Base-by-base conservation (phyloP, 2,113 vertebrate genomes). In the Notothenia rossii region DNA sequence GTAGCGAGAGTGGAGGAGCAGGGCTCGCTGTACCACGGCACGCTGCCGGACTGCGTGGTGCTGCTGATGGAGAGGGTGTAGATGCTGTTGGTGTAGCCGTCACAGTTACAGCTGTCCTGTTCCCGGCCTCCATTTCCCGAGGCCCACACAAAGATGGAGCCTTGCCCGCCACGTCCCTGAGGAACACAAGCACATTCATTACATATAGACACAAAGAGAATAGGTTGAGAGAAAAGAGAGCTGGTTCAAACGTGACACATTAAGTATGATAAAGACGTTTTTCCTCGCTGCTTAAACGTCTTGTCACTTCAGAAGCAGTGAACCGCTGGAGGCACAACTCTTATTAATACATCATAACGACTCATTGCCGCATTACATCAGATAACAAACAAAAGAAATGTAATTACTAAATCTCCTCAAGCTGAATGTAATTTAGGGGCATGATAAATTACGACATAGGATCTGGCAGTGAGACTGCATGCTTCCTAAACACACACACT, bases 81-180 rank as follows among this genome's bases (percentile, higher is more conserved):
- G 91, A 99, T 99, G 94, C 98, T 99, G 95, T 99, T 99, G 93
- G 98, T 99, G 95, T 99, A 99, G 91, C 98, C 98, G 0, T 99
- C 98, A 7, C 98, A 99, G 95, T 99, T 99, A 87, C 98, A 99
- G 95, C 96, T 99, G 96, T 99, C 98, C 4, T 96, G 96, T 75
- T 99, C 97, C 0, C 97, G 95, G 73, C 98, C 98, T 33, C 98
- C 98, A 0, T 99, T 99, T 20, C 98, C 98, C 0, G 98, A 99
- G 0, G 98, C 98, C 98, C 98, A 99, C 85, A 99, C 97, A 4
- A 99, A 99, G 92, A 99, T 99, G 88, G 98, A 99, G 91, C 98
- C 98, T 61, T 97, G 95, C 1, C 96, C 96, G 0, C 95, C 92
- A 0, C 98, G 97, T 69, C 98, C 98, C 98, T 99, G 83, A 5